Base-by-base conservation (phyloP, 2,888 invertebrate species). In the Drosophila monieri region DNA sequence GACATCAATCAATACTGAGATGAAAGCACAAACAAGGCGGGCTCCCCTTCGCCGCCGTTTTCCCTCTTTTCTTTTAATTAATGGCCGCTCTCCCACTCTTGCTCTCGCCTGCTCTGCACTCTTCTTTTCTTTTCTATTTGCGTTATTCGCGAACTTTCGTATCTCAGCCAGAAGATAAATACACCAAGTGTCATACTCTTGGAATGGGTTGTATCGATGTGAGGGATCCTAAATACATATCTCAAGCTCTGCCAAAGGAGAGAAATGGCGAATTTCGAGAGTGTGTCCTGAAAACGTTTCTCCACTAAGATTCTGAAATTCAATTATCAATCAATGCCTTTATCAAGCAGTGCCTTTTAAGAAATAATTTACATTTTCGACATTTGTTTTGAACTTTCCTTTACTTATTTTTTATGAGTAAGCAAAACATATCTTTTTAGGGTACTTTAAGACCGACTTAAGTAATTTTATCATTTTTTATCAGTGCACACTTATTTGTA, bases 151-250 rank as follows among this genome's bases (percentile, higher is more conserved):
- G 35, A 55, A 51, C 44, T 60, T 61, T 61, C 60, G 58, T 73
- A 67, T 66, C 70, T 68, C 57, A 83, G 70, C 74, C 57, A 49
- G 65, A 15, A 44, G 6, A 53, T 30, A 21, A 30, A 32, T 47
- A 47, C 14, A 27, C 14, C 14, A 14, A 21, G 14, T 9, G 6
- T 5, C 14, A 14, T 25, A 10, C 6, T 10, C 27, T 25, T 6
- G n/a, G 35, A 35, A 35, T 35, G 35, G 35, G n/a, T 2, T 35
- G n/a, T 35, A 1, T 32, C n/a, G 32, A 32, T 32, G n/a, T 27
- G 27, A 9, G 1, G 27, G 9, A 27, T 27, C 9, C 27, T 27
- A 32, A 5, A 32, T 32, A 32, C 5, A 32, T n/a, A 9, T 27
- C 27, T 27, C 12, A 32, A n/a, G 12, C 12, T 32, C 12, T 32